Percentiles rank a stretch among this genome's conserved stretches.
These are phyloP conservation scores for Engraulis encrasicolus DNA, from an alignment of 2,113 vertebrate genomes.

Conservation along the genomic window DNA sequence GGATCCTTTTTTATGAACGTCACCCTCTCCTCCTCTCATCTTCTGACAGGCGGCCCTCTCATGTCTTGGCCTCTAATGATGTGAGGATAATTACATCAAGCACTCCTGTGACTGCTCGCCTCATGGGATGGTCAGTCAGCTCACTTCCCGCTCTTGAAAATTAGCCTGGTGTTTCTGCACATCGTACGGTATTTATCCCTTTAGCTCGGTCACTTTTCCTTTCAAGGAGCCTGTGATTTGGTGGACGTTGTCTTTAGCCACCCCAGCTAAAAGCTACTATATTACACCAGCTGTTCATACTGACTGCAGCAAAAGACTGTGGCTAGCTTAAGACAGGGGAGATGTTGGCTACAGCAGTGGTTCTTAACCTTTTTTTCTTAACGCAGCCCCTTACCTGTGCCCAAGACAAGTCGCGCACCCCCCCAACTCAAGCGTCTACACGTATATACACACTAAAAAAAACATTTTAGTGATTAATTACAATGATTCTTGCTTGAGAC, in stretches of 20 bases:
- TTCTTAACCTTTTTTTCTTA: no score
- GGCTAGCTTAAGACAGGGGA: neutral
- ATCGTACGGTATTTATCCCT: neutral
- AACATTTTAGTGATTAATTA: no score
- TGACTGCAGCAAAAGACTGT: neutral
- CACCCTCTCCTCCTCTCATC: neutral
- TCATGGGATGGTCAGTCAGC: neutral
- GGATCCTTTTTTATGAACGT: neutral
- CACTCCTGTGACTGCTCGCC: neutral
- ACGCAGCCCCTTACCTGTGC: no score
- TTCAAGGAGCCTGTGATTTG: neutral
- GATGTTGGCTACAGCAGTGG: no score
- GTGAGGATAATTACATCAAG: neutral
- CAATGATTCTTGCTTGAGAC: no score
- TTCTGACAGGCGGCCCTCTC: neutral
- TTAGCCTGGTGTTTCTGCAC: neutral
- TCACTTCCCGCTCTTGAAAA: neutral
- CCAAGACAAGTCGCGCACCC: no score
- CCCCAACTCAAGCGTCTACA: no score
- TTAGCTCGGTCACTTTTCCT: neutral
- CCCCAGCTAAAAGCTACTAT: neutral
- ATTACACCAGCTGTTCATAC: neutral
- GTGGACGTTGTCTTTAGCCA: neutral
- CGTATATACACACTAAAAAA: no score
- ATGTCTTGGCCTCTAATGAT: neutral